Evolutionary conservation across 1,140 invertebrate genomes (phyloP).

Genomic region (Sipha flava): DNA sequence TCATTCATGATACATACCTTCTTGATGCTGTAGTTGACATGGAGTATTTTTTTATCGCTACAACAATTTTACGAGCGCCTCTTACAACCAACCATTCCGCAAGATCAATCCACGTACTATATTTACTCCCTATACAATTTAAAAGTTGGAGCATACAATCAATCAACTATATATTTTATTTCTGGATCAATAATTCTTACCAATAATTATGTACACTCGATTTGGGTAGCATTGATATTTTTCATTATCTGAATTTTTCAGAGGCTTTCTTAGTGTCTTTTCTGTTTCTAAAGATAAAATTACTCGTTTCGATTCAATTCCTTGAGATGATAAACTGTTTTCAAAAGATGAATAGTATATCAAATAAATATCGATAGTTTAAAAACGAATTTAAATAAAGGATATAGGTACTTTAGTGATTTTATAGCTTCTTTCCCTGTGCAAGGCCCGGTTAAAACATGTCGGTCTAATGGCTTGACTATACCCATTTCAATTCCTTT

Average conservation of each 20-base stretch:
- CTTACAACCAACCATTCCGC: conserved; percentile 34
- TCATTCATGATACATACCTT: background rate
- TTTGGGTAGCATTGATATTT: background rate
- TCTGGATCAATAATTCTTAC: background rate
- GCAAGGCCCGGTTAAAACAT: background rate
- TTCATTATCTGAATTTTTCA: background rate
- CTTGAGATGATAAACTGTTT: background rate
- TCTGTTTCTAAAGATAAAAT: conserved; percentile 2
- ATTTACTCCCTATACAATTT: background rate
- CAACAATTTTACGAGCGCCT: conserved; percentile 34
- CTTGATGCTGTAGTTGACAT: background rate
- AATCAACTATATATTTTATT: too few species aligned
- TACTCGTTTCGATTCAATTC: background rate
- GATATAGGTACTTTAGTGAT: conserved; percentile 24
- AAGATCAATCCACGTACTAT: conserved; percentile 35
- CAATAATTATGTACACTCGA: background rate
- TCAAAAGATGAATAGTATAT: background rate
- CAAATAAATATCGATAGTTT: background rate
- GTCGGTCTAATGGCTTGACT: conserved; percentile 7
- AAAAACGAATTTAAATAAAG: background rate
- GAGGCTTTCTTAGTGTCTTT: background rate
- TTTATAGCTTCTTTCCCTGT: conserved; percentile 6
- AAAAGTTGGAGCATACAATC: background rate
- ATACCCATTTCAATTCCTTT: conserved; percentile 23
- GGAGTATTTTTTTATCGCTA: conserved; percentile 31